Evolutionary conservation across 2,113 vertebrate genomes (phyloP).

Genomic region (Carettochelys insculpta): DNA sequence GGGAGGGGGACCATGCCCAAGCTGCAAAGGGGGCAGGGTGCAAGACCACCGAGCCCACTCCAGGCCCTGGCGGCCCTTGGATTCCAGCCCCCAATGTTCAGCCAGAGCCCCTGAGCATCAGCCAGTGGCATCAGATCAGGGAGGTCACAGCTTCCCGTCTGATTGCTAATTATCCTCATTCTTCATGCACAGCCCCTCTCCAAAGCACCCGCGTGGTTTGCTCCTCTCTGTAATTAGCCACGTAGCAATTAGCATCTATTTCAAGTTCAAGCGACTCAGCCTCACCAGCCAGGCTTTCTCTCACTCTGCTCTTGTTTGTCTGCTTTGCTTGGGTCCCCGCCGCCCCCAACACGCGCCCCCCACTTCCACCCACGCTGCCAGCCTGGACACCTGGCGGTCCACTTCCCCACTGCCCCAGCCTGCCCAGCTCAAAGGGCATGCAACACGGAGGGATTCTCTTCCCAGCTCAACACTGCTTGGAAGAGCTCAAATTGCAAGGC

Average conservation of each 20-base stretch:
- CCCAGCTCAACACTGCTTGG: not conserved
- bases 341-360: not conserved
- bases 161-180: slow-evolving; percentile 70
- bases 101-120: not conserved
- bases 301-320: not conserved
- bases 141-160: slow-evolving; percentile 58
- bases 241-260: slow-evolving; percentile 62
- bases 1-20: not conserved
- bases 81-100: not conserved
- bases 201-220: slow-evolving; percentile 62
- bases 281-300: not conserved
- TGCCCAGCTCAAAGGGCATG: too few species aligned
- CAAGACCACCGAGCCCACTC: not conserved
- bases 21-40: not conserved
- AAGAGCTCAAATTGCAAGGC: not conserved
- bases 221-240: slow-evolving; percentile 69
- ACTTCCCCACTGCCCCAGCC: not conserved
- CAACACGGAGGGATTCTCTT: not conserved
- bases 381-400: too few species aligned
- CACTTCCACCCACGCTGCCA: not conserved
- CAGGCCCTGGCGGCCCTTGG: not conserved
- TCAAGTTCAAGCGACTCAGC: slow-evolving; percentile 42
- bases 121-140: fast-evolving
- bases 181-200: slow-evolving; percentile 56
- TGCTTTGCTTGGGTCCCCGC: not conserved